Evolutionary conservation across 2,113 vertebrate genomes (phyloP), one percentile per base, ranked within the genome.

Genomic region (Trichomycterus rosablanca): DNA sequence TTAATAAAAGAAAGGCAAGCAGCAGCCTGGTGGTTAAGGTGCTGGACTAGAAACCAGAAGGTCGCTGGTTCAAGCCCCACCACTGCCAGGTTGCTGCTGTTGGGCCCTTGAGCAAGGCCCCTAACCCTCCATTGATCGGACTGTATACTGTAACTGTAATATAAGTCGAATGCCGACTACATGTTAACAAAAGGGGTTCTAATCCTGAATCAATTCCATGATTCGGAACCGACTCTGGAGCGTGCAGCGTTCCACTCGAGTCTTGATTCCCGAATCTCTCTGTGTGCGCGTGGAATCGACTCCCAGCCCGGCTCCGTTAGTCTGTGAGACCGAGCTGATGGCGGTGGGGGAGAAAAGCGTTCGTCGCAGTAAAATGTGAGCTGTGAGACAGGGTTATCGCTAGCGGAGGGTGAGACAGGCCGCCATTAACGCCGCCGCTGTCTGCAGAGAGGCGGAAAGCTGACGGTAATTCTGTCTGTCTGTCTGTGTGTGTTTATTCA

Each of bases 361-460:
- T 80, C 71, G 67, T 78, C 71, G 75, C 75, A 73, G 78, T 80
- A 78, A 84, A 40, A 40, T 40, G 37, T 40, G 37, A 40, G 37
- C 37, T 84, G 80, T 71, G 48, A 79, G 77, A 80, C 76, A 68
- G 85, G 78, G 80, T 77, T 83, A 45, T 45, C 15, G 42, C 24
- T 59, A 42, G 60, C 12, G 12, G n/a, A 57, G 79, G 83, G 73
- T 70, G 80, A 80, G 84, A 82, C 78, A 81, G 84, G 82, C 84
- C 82, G 74, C 83, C 81, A 81, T 83, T 86, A 84, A 80, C 77
- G 45, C 79, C 52, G 70, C 76, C 63, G 74, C 63, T 57, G 67
- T 74, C 70, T 65, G 72, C 74, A 63, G 60, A 76, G 68, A 78
- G 79, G 78, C 70, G 73, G 59, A 76, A 63, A 70, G 72, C 70